Evolutionary conservation across 2,888 invertebrate species (phyloP), one percentile per base, ranked within the genome.

Genomic region (Drosophila leonis): DNA sequence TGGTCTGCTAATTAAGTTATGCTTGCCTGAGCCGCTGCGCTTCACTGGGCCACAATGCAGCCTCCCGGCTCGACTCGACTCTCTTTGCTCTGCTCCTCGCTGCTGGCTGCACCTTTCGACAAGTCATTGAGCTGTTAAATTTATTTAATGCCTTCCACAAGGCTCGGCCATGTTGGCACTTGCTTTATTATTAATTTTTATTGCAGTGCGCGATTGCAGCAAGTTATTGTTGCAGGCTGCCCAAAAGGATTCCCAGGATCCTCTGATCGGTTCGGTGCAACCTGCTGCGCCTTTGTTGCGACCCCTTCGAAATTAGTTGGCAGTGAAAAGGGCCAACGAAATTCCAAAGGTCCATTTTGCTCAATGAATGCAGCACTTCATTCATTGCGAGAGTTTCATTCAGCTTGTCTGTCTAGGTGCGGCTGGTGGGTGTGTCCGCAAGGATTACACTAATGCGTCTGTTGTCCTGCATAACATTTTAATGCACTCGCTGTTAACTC

Each of bases 91-190:
- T 24, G 46, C 20, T 9, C 9, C 24, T n/a, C 29, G 44, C 42
- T 31, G 4, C 29, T 60, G 57, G 48, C 60, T 48, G 72, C 75
- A 81, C 82, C 86, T 87, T 87, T 87, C 86, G 90, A 79, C 86
- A 88, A 89, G 80, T 88, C 90, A 89, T 87, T 89, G 74, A 88
- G 88, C 77, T 89, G 90, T 88, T 87, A 80, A 87, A 87, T 89
- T 87, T 89, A 89, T 89, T 87, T 79, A 87, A 89, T 87, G 83
- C 42, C 62, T 52, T 60, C 69, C 86, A 77, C 83, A 72, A 67
- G 74, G 72, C 72, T 64, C 71, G 41, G 68, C 63, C 70, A 75
- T 87, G 83, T 80, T 80, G 86, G 66, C 88, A 86, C 86, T 84
- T 83, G 83, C 74, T 83, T 85, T 75, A 72, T 86, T 80, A 86